These are phyloP conservation scores for Drosophila repletoides DNA, from an alignment of 1,140 invertebrate species.

Conservation along the genomic window DNA sequence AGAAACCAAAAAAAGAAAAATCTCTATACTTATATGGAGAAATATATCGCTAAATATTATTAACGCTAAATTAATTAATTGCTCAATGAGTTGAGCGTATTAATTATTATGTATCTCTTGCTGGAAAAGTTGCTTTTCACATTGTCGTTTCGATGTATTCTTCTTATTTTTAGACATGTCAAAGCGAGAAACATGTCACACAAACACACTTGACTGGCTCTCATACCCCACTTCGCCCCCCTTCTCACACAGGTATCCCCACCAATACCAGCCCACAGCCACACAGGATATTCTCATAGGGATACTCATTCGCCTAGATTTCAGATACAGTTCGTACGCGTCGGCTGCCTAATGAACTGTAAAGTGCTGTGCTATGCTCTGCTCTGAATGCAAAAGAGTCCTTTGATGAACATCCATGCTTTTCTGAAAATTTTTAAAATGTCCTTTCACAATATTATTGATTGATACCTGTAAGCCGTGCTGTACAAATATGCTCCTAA, in stretches of 20 bases:
- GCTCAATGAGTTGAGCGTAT: constrained; percentile 62
- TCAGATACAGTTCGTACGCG: constrained; percentile 33
- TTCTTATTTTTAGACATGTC: constrained; percentile 72
- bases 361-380: constrained; percentile 76
- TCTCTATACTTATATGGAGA: too few relatives aligned
- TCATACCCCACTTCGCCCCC: not conserved
- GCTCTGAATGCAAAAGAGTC: constrained; percentile 60
- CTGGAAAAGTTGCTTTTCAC: constrained; percentile 26
- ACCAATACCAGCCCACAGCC: not conserved
- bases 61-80: constrained; percentile 76
- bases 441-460: constrained; percentile 50
- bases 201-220: constrained; percentile 3
- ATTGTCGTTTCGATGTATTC: not conserved
- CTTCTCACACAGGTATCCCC: too few relatives aligned
- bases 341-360: constrained; percentile 65
- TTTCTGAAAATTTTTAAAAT: constrained; percentile 10
- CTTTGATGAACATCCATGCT: constrained; percentile 53
- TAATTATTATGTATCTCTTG: constrained; percentile 30
- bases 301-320: constrained; percentile 37
- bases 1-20: not conserved
- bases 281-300: not conserved
- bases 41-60: constrained; percentile 54
- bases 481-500: not conserved
- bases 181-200: constrained; percentile 40
- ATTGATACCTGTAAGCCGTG: constrained; percentile 14